phyloP scores from a whole-genome alignment of 2,888 invertebrate species.

The Aquatica leii region DNA sequence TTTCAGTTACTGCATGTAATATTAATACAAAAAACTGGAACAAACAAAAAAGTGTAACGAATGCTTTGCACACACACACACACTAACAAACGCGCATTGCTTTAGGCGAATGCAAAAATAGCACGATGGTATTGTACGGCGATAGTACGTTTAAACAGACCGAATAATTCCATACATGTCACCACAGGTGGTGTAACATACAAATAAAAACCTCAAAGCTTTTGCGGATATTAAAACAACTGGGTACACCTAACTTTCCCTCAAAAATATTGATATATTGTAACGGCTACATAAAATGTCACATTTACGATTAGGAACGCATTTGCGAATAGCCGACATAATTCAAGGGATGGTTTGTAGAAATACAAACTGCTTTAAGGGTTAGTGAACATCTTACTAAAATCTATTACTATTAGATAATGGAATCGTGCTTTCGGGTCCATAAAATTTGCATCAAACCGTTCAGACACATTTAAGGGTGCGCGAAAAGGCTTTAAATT shows the following conservation, averaged over 20 bases:
- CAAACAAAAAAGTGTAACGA: conserved; percentile 36
- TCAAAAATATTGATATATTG: conserved; percentile 22
- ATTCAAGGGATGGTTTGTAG: conserved; percentile 9
- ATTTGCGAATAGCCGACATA: not conserved
- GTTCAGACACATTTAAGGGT: conserved; percentile 16
- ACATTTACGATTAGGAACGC: conserved; percentile 4
- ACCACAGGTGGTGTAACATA: conserved; percentile 32
- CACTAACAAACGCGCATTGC: conserved; percentile 3
- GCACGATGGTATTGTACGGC: conserved; percentile 2
- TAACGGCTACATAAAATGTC: not conserved
- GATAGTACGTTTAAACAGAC: conserved; percentile 18
- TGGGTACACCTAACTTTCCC: conserved; percentile 22
- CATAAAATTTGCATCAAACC: conserved; percentile 27
- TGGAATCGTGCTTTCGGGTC: conserved; percentile 17
- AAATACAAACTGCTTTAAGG: conserved; percentile 17
- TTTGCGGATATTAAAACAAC: conserved; percentile 33
- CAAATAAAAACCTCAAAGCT: conserved; percentile 28
- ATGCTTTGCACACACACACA: conserved; percentile 21
- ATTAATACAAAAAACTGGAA: conserved; percentile 18
- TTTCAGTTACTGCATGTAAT: too few relatives aligned
- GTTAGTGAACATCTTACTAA: conserved; percentile 13
- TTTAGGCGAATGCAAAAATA: conserved; percentile 15
- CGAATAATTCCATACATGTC: conserved; percentile 31
- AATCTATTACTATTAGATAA: conserved; percentile 32
- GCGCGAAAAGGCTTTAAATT: conserved; percentile 21